Conservation (phyloP, 2,113 vertebrate species). For the Gallinago jamesoni region DNA sequence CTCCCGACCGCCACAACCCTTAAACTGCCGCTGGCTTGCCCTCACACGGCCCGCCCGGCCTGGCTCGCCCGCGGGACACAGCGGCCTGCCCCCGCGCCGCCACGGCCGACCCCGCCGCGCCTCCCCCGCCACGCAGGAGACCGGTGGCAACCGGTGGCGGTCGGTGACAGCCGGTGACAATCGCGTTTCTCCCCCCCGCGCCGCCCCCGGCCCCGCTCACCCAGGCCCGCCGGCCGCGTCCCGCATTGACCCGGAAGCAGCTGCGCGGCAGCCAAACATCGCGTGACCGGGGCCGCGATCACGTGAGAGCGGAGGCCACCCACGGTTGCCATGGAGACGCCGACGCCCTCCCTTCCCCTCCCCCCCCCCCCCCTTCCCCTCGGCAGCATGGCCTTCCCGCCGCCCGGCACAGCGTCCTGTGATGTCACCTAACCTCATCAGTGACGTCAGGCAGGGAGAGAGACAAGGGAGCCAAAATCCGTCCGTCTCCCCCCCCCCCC, state of each 20-base stretch:
- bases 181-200: too few relatives aligned
- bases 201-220: not conserved
- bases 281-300: constrained; percentile 60
- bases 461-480: accelerated
- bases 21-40: not conserved
- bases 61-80: not conserved
- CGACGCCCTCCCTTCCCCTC: not conserved
- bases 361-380: too few relatives aligned
- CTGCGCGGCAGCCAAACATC: constrained; percentile 46
- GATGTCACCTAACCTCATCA: accelerated
- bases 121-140: not conserved
- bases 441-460: not conserved
- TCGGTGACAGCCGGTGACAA: not conserved
- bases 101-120: not conserved
- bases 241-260: constrained; percentile 79
- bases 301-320: constrained; percentile 18
- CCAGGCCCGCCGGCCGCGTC: constrained; percentile 66
- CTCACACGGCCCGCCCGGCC: not conserved
- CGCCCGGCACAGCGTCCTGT: not conserved
- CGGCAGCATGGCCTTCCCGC: too few relatives aligned
- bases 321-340: constrained; percentile 50
- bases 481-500: not conserved
- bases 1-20: not conserved
- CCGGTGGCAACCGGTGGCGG: not conserved
- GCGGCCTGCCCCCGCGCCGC: not conserved